phyloP scores from a whole-genome alignment of 2,797 vertebrate genomes.

The Sebastes matsubarae region DNA sequence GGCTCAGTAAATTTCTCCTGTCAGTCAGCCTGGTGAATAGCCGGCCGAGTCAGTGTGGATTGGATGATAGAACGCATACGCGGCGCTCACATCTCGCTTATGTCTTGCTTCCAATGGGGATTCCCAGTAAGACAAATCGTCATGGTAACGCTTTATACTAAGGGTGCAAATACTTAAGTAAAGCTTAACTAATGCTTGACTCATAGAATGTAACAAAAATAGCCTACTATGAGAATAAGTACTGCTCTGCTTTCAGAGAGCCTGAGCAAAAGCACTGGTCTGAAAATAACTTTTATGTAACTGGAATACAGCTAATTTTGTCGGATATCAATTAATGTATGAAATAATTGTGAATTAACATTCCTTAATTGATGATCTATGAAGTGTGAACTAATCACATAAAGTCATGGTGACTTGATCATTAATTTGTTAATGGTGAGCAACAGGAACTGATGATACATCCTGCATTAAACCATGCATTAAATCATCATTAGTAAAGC shows the following conservation, averaged over 20 bases:
- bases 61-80: not conserved
- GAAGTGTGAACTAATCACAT: not conserved
- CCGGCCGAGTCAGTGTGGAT: not conserved
- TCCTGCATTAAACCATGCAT: not conserved
- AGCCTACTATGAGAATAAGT: fast-evolving
- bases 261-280: not conserved
- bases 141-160: not conserved
- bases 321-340: not conserved
- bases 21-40: not conserved
- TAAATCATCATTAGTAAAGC: not conserved
- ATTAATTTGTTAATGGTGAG: not conserved
- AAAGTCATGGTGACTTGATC: not conserved
- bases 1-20: not conserved
- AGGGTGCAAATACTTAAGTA: not conserved
- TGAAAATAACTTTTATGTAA: not conserved
- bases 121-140: not conserved
- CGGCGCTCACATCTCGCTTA: not conserved
- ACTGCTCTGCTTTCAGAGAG: not conserved
- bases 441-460: not conserved
- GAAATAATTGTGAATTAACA: not conserved
- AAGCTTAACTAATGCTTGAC: not conserved
- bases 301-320: not conserved
- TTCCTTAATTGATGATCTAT: not conserved
- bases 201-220: not conserved
- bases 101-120: not conserved